phyloP scores from a whole-genome alignment of 2,113 vertebrate genomes.

The Nothoprocta pentlandii region DNA sequence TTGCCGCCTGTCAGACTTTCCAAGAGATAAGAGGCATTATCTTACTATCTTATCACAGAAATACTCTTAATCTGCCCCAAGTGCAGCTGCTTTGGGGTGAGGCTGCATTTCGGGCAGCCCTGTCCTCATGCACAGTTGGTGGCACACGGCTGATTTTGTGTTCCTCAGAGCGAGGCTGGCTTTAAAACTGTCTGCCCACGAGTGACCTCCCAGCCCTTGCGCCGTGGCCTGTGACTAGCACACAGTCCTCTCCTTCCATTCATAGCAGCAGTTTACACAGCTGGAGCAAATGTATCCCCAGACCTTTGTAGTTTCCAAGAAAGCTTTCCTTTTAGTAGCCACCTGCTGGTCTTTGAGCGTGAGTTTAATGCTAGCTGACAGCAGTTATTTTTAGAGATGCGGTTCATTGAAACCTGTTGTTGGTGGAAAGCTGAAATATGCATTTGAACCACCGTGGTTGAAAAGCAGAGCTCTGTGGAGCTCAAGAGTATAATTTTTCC shows the following conservation, averaged over 20 bases:
- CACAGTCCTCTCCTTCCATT: conserved; percentile 17
- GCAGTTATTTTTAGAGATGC: conserved; percentile 68
- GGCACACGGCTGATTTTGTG: not conserved
- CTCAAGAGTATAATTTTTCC: conserved; percentile 66
- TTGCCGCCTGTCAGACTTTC: not conserved
- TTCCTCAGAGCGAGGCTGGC: not conserved
- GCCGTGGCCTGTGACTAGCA: not conserved
- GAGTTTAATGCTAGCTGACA: conserved; percentile 67
- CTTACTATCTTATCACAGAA: not conserved
- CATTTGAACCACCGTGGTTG: conserved; percentile 60
- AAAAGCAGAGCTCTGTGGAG: conserved; percentile 46
- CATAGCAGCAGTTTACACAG: not conserved
- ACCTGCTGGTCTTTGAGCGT: conserved; percentile 58
- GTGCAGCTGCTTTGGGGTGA: not conserved
- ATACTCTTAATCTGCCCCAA: not conserved
- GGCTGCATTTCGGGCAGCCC: not conserved
- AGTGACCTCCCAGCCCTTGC: not conserved
- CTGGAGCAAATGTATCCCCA: conserved; percentile 49
- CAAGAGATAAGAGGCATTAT: not conserved
- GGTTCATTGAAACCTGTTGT: conserved; percentile 70
- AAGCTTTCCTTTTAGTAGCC: conserved; percentile 59
- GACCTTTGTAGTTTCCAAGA: conserved; percentile 54
- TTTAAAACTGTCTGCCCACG: not conserved
- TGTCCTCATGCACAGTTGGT: not conserved
- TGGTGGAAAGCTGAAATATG: conserved; percentile 54